These are phyloP conservation scores for Micromesistius poutassou DNA, from an alignment of 2,797 vertebrate species.

Conservation along the genomic window DNA sequence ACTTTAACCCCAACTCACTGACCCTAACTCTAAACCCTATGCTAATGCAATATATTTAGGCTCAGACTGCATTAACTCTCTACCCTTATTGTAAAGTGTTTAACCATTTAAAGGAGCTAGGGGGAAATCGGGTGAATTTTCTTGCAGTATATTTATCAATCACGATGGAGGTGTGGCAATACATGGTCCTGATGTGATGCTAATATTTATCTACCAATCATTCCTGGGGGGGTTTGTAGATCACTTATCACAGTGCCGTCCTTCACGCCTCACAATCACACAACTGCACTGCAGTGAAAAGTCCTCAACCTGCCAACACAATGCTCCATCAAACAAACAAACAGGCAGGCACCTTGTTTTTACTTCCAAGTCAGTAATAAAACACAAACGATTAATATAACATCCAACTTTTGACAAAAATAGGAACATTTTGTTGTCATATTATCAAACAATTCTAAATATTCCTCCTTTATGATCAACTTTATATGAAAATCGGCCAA, in stretches of 20 bases:
- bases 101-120: background rate
- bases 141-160: background rate
- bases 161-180: background rate
- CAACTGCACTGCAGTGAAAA: background rate
- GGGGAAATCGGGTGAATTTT: background rate
- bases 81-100: too few relatives aligned
- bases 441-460: background rate
- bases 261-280: background rate
- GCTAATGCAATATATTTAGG: too few relatives aligned
- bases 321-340: background rate
- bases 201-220: background rate
- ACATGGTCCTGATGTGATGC: background rate
- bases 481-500: background rate
- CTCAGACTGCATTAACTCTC: too few relatives aligned
- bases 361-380: background rate
- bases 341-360: background rate
- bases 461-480: background rate
- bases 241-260: background rate
- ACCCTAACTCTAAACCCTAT: too few relatives aligned
- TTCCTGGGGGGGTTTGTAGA: background rate
- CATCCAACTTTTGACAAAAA: background rate
- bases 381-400: background rate
- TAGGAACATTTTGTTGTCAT: background rate
- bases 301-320: background rate
- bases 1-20: too few relatives aligned